These are phyloP conservation scores for Bufo bufo DNA, from an alignment of 2,113 vertebrate species.

Conservation along the genomic window DNA sequence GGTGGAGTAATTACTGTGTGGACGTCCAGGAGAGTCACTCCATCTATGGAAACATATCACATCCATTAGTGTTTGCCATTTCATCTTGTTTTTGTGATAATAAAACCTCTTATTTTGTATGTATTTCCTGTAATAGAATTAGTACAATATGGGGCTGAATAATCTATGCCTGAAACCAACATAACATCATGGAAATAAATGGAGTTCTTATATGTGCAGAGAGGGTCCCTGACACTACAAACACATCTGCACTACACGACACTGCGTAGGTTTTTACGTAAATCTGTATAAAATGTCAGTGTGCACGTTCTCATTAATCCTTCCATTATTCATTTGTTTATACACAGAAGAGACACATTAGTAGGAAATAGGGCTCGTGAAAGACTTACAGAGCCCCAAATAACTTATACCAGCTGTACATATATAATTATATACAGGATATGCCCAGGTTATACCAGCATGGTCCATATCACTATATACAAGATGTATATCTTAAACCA, in stretches of 20 bases:
- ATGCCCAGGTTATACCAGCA: too few species aligned
- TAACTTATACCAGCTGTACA: too few species aligned
- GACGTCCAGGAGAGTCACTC: background rate
- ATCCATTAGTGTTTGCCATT: background rate
- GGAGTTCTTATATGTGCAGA: background rate
- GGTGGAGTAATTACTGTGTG: background rate
- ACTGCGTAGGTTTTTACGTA: background rate
- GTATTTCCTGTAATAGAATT: background rate
- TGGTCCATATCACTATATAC: too few species aligned
- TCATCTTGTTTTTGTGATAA: background rate
- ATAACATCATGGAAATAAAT: background rate
- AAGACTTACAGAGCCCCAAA: too few species aligned
- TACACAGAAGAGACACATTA: too few species aligned
- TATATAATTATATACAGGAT: too few species aligned
- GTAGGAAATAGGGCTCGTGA: too few species aligned
- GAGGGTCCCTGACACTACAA: background rate
- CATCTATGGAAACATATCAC: background rate
- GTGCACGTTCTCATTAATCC: too few species aligned
- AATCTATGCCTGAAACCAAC: background rate
- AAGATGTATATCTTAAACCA: too few species aligned
- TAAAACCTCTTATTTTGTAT: background rate
- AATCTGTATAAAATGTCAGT: too few species aligned
- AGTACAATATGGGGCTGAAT: background rate
- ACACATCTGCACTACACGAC: background rate
- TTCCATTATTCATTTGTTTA: background rate